A percentile compares a stretch with the other conserved stretches of the same genome.
Conservation (phyloP, 2,113 vertebrate species). For the Patagioenas fasciata region DNA sequence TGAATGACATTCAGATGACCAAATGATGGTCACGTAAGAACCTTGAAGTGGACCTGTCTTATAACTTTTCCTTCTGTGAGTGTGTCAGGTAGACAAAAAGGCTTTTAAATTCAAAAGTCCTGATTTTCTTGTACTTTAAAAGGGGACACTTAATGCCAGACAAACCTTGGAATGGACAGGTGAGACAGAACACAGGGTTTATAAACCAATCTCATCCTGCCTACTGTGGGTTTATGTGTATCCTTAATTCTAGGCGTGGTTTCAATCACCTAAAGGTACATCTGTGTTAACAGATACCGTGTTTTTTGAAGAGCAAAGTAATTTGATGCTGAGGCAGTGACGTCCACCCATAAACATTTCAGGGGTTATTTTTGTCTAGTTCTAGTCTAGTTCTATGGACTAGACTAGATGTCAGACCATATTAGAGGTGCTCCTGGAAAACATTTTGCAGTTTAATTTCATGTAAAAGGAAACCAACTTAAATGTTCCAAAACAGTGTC, state of each 20-base stretch:
- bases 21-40: neutral
- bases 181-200: neutral
- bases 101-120: neutral
- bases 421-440: neutral
- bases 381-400: neutral
- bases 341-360: neutral
- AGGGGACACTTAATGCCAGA: neutral
- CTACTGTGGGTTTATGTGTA: neutral
- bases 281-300: neutral
- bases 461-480: neutral
- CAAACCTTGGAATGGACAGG: neutral
- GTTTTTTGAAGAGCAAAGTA: neutral
- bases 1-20: neutral
- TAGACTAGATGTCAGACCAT: neutral
- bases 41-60: neutral
- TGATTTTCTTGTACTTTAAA: neutral
- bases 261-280: neutral
- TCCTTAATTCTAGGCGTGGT: neutral
- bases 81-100: neutral
- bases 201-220: neutral
- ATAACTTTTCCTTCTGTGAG: neutral
- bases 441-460: neutral
- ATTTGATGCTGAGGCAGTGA: neutral
- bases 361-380: neutral
- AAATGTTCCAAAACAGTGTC: neutral